Conservation (phyloP, 2,113 vertebrate species). For the Xyrauchen texanus region DNA sequence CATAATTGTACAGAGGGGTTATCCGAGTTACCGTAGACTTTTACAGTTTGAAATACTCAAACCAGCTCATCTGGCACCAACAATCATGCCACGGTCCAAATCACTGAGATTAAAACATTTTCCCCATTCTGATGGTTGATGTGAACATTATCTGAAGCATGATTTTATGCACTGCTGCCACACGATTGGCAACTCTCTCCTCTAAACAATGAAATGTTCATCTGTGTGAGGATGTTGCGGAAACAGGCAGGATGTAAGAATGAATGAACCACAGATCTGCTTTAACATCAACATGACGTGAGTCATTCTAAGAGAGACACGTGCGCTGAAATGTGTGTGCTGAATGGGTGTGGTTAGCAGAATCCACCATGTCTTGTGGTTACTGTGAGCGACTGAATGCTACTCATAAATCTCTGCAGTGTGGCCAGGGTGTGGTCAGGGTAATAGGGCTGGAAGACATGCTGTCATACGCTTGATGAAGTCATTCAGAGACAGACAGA, state of each 20-base stretch:
- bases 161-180: no score
- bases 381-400: slow-evolving; percentile 68
- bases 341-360: slow-evolving; percentile 22
- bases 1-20: no score
- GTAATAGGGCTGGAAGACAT: slow-evolving; percentile 79
- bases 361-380: slow-evolving; percentile 68
- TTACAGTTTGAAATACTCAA: no score
- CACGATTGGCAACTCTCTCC: no score
- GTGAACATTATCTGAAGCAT: no score
- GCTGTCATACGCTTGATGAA: slow-evolving; percentile 79
- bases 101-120: no score
- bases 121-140: no score
- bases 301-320: background rate
- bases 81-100: no score
- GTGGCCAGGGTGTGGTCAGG: slow-evolving; percentile 78
- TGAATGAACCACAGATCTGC: background rate
- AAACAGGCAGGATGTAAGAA: background rate
- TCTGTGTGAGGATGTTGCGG: background rate
- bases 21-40: no score
- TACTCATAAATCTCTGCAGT: slow-evolving; percentile 76
- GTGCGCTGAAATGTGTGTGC: slow-evolving; percentile 19
- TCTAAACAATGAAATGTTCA: no score
- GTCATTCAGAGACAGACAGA: slow-evolving; percentile 61
- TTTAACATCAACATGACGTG: background rate
- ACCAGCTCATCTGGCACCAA: no score